Conservation (phyloP, 2,797 vertebrate genomes). For the Typhlichthys subterraneus region DNA sequence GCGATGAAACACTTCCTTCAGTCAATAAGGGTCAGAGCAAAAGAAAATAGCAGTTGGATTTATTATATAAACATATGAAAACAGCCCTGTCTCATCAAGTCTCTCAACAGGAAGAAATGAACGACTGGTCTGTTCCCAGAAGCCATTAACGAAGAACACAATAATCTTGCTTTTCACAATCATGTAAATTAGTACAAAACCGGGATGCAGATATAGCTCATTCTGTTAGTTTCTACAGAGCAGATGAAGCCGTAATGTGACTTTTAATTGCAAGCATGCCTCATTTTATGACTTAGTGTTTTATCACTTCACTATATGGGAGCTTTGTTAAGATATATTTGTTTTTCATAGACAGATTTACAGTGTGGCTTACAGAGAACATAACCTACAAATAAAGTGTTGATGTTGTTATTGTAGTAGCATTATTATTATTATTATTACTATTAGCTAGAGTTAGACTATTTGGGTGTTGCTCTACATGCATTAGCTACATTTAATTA, state of each 20-base stretch:
- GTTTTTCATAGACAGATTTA: background rate
- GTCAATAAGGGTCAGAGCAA: slow-evolving; percentile 44
- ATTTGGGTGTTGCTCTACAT: no score
- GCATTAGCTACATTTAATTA: no score
- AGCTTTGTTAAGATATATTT: slow-evolving; percentile 5
- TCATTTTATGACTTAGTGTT: slow-evolving; percentile 37
- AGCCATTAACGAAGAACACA: slow-evolving; percentile 46
- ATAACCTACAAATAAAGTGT: slow-evolving; percentile 33
- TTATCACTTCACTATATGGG: slow-evolving; percentile 31
- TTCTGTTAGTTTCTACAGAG: slow-evolving; percentile 20
- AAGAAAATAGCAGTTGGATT: slow-evolving; percentile 57
- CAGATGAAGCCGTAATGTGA: slow-evolving; percentile 42
- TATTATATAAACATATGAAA: slow-evolving; percentile 31
- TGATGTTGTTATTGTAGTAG: no score
- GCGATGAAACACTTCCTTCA: background rate
- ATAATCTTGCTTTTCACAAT: slow-evolving; percentile 35
- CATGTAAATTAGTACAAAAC: slow-evolving; percentile 35
- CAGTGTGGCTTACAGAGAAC: slow-evolving; percentile 40
- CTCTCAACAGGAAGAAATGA: slow-evolving; percentile 44
- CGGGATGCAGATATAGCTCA: slow-evolving; percentile 32
- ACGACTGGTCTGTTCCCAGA: slow-evolving; percentile 30
- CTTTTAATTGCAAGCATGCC: slow-evolving; percentile 36
- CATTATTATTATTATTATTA: no score
- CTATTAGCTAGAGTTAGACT: no score
- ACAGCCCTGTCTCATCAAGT: slow-evolving; percentile 40